Evolutionary conservation across 2,888 invertebrate species (phyloP).

Genomic region (Pycnomerus fuliginosus): DNA sequence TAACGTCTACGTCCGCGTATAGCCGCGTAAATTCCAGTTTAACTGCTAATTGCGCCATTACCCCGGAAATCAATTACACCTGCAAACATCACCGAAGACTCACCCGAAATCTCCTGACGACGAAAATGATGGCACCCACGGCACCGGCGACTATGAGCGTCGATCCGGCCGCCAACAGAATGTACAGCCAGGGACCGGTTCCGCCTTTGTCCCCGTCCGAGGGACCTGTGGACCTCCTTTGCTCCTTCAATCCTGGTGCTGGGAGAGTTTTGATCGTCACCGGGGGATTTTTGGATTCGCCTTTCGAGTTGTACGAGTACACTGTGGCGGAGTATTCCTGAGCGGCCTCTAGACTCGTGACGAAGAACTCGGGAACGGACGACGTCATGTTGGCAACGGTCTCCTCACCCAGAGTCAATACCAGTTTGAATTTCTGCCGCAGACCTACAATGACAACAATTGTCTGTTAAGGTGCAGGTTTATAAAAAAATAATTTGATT

Average conservation of each 20-base stretch:
- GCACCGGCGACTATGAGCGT: constrained; percentile 51
- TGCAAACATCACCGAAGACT: too few species aligned
- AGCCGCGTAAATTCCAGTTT: too few species aligned
- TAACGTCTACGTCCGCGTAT: too few species aligned
- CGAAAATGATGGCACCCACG: constrained; percentile 47
- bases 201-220: constrained; percentile 31
- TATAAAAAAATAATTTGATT: too few species aligned
- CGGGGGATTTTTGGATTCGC: constrained; percentile 51
- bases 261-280: constrained; percentile 54
- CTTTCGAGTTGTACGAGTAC: constrained; percentile 69
- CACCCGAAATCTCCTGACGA: constrained; percentile 47
- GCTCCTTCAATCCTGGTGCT: constrained; percentile 54
- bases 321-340: constrained; percentile 55
- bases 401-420: constrained; percentile 44
- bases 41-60: too few species aligned
- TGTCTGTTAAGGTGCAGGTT: too few species aligned
- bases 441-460: constrained; percentile 35
- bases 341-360: constrained; percentile 55
- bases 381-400: constrained; percentile 51
- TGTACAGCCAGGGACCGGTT: constrained; percentile 49
- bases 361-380: constrained; percentile 53
- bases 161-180: constrained; percentile 48
- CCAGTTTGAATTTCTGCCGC: constrained; percentile 51
- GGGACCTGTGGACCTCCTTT: constrained; percentile 50
- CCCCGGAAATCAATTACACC: too few species aligned